A percentile compares a stretch with the other conserved stretches of the same genome.
phyloP scores from a whole-genome alignment of 2,888 invertebrate genomes.

The Cacoxenus indagator region DNA sequence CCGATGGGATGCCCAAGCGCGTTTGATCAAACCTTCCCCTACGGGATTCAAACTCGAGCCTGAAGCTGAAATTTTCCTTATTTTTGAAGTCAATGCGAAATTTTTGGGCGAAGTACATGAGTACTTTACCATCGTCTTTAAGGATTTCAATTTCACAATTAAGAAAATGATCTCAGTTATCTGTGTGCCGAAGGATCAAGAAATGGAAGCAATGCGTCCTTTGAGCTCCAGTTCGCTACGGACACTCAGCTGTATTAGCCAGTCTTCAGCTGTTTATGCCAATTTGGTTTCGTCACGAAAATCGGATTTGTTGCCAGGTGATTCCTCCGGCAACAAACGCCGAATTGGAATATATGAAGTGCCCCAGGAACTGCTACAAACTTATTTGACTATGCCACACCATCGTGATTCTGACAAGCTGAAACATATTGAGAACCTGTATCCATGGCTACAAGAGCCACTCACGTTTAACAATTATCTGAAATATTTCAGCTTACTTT shows the following conservation, averaged over 20 bases:
- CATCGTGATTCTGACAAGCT: conserved; percentile 69
- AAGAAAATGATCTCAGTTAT: conserved; percentile 50
- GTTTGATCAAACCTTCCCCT: background rate
- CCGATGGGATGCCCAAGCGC: background rate
- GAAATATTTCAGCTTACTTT: conserved; percentile 79
- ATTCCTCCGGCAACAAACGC: conserved; percentile 72
- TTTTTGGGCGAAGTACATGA: conserved; percentile 57
- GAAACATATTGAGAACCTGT: conserved; percentile 69
- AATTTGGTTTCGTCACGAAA: conserved; percentile 59
- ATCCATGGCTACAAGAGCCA: conserved; percentile 73
- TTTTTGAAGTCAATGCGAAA: conserved; percentile 49
- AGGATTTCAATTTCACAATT: conserved; percentile 53
- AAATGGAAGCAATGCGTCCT: conserved; percentile 41
- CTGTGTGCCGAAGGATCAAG: conserved; percentile 50
- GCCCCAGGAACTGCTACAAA: conserved; percentile 72
- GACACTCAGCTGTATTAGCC: conserved; percentile 15
- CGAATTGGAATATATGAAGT: conserved; percentile 72
- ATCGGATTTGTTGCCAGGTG: conserved; percentile 72
- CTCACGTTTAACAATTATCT: conserved; percentile 76
- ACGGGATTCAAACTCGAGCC: background rate
- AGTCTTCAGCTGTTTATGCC: conserved; percentile 56
- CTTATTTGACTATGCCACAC: conserved; percentile 69
- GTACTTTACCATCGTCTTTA: conserved; percentile 36
- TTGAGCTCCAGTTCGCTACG: conserved; percentile 35
- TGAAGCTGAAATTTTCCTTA: background rate